phyloP scores from a whole-genome alignment of 2,797 vertebrate genomes.

The Poliocrania exsul region DNA sequence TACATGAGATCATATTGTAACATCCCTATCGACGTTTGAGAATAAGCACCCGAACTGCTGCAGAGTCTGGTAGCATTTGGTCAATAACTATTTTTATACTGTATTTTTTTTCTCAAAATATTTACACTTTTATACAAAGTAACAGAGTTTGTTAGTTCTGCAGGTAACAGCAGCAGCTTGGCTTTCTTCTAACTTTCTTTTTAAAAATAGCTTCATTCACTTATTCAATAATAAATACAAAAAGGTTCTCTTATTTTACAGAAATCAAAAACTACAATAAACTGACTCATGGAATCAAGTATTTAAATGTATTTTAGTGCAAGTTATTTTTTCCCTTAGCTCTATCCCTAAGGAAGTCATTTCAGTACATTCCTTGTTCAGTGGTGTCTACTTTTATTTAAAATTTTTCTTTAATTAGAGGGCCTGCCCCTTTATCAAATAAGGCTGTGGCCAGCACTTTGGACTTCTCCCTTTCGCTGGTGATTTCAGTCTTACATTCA shows the following conservation, averaged over 20 bases:
- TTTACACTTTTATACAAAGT: constrained; percentile 99
- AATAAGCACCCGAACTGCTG: constrained; percentile 93
- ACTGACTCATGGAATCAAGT: constrained; percentile 99
- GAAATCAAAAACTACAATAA: constrained; percentile 98
- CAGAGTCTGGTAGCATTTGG: constrained; percentile 98
- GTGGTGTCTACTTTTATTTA: constrained; percentile 97
- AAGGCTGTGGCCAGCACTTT: constrained; percentile 98
- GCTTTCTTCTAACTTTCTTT: constrained; percentile 92
- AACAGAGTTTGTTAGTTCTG: constrained; percentile 97
- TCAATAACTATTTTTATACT: constrained; percentile 97
- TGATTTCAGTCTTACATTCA: constrained; percentile 94
- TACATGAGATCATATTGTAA: constrained; percentile 86
- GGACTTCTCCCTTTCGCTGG: constrained; percentile 94
- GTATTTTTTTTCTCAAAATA: constrained; percentile 88
- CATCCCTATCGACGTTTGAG: constrained; percentile 87
- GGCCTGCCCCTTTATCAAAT: constrained; percentile 95
- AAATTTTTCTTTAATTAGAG: constrained; percentile 84
- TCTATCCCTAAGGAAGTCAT: constrained; percentile 92
- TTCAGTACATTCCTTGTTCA: constrained; percentile 99
- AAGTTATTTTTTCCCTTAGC: constrained; percentile 99
- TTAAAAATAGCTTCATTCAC: constrained; percentile 99
- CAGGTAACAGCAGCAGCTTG: constrained; percentile 95
- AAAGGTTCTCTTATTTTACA: constrained; percentile 99
- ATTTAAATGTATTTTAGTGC: constrained; percentile 99
- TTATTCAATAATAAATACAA: constrained; percentile 99